Conservation (phyloP, 2,113 vertebrate genomes). For the Bubalus kerabau region DNA sequence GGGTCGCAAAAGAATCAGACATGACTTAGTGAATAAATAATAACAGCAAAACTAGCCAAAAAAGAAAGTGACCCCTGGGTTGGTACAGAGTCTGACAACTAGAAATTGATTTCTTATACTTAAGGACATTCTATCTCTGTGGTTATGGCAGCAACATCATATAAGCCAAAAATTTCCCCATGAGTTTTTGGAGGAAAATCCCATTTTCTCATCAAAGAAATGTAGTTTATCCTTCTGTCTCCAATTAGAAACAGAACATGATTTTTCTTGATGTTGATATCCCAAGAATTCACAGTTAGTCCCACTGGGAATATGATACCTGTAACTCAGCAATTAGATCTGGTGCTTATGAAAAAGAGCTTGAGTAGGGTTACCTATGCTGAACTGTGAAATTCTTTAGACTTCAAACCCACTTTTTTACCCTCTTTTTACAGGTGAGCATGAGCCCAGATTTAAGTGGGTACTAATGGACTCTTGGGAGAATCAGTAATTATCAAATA, state of each 20-base stretch:
- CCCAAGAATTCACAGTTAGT: background rate
- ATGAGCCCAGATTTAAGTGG: background rate
- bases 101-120: background rate
- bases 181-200: slow-evolving; percentile 17
- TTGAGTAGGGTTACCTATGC: background rate
- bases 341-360: background rate
- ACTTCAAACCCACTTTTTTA: background rate
- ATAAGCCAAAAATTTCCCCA: background rate
- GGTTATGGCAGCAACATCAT: background rate
- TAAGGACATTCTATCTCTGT: background rate
- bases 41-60: background rate
- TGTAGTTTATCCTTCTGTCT: background rate
- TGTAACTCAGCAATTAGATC: background rate
- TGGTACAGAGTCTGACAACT: background rate
- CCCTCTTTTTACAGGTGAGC: background rate
- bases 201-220: slow-evolving; percentile 20
- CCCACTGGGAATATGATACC: background rate
- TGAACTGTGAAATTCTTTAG: background rate
- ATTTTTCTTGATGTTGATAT: background rate
- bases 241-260: background rate
- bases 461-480: background rate
- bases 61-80: background rate
- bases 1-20: background rate
- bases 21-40: background rate
- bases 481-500: background rate